A percentile compares a stretch with the other conserved stretches of the same genome.
These are phyloP conservation scores for Glaucidium brasilianum DNA, from an alignment of 2,113 vertebrate genomes.

Conservation along the genomic window DNA sequence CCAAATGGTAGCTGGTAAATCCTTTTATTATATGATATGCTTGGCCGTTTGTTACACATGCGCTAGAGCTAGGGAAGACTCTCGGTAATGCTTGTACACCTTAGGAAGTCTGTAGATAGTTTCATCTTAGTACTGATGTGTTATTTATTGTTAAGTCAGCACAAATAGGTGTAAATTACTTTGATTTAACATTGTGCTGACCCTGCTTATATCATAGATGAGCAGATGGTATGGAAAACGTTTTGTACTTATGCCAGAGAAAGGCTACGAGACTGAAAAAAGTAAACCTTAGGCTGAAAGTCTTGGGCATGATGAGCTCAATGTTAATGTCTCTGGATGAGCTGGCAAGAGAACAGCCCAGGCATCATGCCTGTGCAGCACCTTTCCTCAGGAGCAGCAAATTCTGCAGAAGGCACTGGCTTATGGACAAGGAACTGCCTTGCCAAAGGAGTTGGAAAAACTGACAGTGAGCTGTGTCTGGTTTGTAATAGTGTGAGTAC, in stretches of 20 bases:
- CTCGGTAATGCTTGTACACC: not conserved
- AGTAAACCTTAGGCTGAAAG: not conserved
- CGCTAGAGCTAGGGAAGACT: not conserved
- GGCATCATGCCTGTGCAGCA: fast-evolving
- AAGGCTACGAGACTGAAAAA: not conserved
- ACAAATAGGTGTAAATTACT: not conserved
- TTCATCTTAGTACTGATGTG: not conserved
- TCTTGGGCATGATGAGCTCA: not conserved
- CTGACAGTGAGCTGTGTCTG: not conserved
- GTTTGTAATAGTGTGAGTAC: not conserved
- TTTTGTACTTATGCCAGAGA: not conserved
- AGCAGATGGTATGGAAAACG: conserved; percentile 34
- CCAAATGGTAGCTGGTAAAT: not conserved
- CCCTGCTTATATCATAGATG: not conserved
- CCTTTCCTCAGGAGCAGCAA: not conserved
- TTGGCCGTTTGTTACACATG: not conserved
- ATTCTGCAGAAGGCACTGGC: not conserved
- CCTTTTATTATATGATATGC: not conserved
- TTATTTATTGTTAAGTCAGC: not conserved
- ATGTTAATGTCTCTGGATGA: not conserved
- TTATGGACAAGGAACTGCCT: not conserved
- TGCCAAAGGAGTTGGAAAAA: not conserved
- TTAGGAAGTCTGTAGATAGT: not conserved
- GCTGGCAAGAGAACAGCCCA: not conserved
- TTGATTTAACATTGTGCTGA: conserved; percentile 16